Evolutionary conservation across 2,797 vertebrate genomes (phyloP).

Genomic region (Atherinosoma microstoma): DNA sequence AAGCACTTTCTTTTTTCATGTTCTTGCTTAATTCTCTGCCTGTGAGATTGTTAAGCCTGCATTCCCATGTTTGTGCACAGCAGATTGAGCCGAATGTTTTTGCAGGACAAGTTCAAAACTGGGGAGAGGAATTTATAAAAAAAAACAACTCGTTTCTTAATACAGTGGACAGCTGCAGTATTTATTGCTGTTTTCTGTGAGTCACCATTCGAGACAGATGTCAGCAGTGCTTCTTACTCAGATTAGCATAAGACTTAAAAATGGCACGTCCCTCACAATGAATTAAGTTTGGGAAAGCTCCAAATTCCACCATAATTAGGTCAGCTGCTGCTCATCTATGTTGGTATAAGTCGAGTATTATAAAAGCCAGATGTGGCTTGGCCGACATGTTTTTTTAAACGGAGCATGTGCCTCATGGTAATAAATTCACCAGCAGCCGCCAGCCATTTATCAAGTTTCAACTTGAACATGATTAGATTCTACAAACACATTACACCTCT

Average conservation of each 20-base stretch:
- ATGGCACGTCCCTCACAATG: constrained; percentile 37
- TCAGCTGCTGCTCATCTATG: constrained; percentile 59
- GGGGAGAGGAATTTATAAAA: not conserved
- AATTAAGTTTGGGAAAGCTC: constrained; percentile 62
- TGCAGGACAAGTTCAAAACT: constrained; percentile 54
- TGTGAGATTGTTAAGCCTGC: constrained; percentile 22
- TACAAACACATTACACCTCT: constrained; percentile 1
- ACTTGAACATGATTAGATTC: constrained; percentile 16
- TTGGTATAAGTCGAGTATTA: constrained; percentile 45
- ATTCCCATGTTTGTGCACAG: constrained; percentile 28
- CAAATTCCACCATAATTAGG: constrained; percentile 66
- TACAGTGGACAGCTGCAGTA: constrained; percentile 22
- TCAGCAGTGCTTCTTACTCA: constrained; percentile 50
- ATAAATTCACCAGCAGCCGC: constrained; percentile 17
- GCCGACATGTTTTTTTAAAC: constrained; percentile 34
- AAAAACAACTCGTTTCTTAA: not conserved
- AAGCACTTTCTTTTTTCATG: not conserved
- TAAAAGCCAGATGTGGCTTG: constrained; percentile 47
- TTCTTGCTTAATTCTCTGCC: constrained; percentile 6
- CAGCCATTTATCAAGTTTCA: constrained; percentile 13
- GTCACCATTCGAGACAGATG: constrained; percentile 64
- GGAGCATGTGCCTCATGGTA: not conserved
- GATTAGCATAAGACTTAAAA: constrained; percentile 68
- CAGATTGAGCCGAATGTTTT: constrained; percentile 49
- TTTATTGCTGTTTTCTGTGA: constrained; percentile 37